Percentiles rank a stretch among this genome's conserved stretches.
Evolutionary conservation across 2,113 vertebrate genomes (phyloP).

Genomic region (Drymodes brunneopygia): DNA sequence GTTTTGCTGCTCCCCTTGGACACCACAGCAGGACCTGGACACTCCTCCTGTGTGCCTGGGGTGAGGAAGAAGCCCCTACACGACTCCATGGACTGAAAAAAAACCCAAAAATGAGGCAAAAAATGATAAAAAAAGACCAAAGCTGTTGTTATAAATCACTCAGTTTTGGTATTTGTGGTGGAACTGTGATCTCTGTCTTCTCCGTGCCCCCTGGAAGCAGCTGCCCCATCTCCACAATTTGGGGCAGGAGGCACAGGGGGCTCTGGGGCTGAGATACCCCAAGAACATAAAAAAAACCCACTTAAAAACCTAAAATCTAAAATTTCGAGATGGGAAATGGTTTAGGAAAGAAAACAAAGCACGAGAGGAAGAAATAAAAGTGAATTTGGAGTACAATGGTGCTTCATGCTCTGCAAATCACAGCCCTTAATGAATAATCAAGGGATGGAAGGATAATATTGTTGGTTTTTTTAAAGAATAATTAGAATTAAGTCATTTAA

Average conservation of each 20-base stretch:
- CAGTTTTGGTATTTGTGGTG: too few species aligned
- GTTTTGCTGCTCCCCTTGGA: not conserved
- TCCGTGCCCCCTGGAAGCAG: not conserved
- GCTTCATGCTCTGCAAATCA: not conserved
- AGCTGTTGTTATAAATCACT: too few species aligned
- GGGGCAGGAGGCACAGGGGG: not conserved
- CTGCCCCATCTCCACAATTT: not conserved
- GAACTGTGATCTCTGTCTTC: not conserved
- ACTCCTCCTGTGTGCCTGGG: not conserved
- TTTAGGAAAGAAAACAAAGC: not conserved
- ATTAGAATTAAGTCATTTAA: not conserved
- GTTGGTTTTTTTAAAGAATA: not conserved
- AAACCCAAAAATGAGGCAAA: not conserved
- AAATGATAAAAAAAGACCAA: not conserved
- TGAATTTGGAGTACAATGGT: not conserved
- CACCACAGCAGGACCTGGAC: not conserved
- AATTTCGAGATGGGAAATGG: not conserved
- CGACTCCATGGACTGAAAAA: not conserved
- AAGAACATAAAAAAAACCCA: not conserved
- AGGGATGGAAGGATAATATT: not conserved
- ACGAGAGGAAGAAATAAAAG: not conserved
- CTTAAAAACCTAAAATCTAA: not conserved
- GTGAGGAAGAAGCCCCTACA: not conserved
- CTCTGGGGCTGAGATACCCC: not conserved
- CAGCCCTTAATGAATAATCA: not conserved